Base-by-base conservation (phyloP, 2,113 vertebrate genomes). In the Tachycineta bicolor region DNA sequence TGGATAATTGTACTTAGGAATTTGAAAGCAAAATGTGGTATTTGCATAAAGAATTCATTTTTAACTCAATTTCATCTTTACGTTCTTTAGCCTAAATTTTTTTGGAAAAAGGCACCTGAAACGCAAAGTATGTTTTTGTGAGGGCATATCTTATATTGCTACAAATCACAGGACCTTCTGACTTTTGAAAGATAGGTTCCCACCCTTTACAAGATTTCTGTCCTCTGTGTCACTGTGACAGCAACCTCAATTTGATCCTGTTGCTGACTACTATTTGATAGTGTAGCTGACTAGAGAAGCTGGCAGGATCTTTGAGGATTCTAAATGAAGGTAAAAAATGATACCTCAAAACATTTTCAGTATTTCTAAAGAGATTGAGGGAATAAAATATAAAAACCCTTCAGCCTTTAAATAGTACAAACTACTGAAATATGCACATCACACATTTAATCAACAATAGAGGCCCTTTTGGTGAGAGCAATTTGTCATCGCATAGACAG, bases 11-110 rank as follows among this genome's bases (percentile, higher is more conserved):
- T 89, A 86, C 89, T 93, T 62, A 80, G 62, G 50, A 96, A 98
- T 98, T 97, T 98, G 82, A 97, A 98, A 97, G 96, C 97, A 95
- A 98, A 97, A 97, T 97, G 75, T 96, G 90, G 31, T 73, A 97
- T 97, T 97, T 97, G 80, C 94, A 97, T 97, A 87, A 97, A 96
- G 80, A 74, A 93, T 96, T 93, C 34, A 34, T 93, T 96, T 96
- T 96, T 90, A 92, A 94, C 83, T 94, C 89, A 91, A 37, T 93
- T 90, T 96, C 94, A 96, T 95, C 94, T 96, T 96, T 95, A 71
- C 5, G 16, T 52, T 84, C 92, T 74, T 93, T 53, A 70, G 41
- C 64, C 58, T 96, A 43, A n/a, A 74, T 39, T 43, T 79, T 79
- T 52, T 90, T 71, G 85, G 41, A n/a, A 87, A 90, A 95, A 83